Base-by-base conservation (phyloP, 2,888 invertebrate genomes). In the Teinopalpus imperialis region DNA sequence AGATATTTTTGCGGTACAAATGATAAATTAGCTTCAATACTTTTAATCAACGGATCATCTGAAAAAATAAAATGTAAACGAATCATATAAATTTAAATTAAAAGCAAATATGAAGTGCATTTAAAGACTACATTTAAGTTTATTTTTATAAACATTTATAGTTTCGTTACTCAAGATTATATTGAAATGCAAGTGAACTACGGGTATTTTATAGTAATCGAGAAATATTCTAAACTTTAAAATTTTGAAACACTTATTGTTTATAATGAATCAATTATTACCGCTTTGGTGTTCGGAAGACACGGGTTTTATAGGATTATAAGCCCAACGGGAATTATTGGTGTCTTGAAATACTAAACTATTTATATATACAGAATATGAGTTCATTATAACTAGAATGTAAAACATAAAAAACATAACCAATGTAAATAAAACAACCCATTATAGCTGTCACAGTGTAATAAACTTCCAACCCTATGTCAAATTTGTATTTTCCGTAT, bases 391-490 rank as follows among this genome's bases (percentile, higher is more conserved):
- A 53, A 81, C 55, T 63, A 75, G 64, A 73, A 77, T 67, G 48
- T 66, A 59, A 63, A 76, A 73, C 61, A 69, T 55, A 73, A 75
- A 74, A 74, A 83, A 74, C 83, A 85, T 85, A 81, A 85, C 81
- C 72, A 76, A 73, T 49, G 51, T 49, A 63, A 65, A 58, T 43
- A 59, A 66, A 69, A 65, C 50, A 52, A 54, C 52, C 59, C 77
- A 83, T 81, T 72, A 69, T 79, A 70, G 53, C 53, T 55, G 56
- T 59, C 39, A 39, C 26, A 7, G 13, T 27, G 13, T 14, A n/a
- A 10, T 3, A 32, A 20, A 31, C 57, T 36, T 26, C 31, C 23
- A 32, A 14, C 8, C 12, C 16, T 2, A n/a, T 16, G 56, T 48
- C 20, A 48, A 43, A 10, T 43, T 13, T 41, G 14, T 7, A 24